Evolutionary conservation across 2,888 invertebrate genomes (phyloP).

Genomic region (Leptura quadrifasciata): DNA sequence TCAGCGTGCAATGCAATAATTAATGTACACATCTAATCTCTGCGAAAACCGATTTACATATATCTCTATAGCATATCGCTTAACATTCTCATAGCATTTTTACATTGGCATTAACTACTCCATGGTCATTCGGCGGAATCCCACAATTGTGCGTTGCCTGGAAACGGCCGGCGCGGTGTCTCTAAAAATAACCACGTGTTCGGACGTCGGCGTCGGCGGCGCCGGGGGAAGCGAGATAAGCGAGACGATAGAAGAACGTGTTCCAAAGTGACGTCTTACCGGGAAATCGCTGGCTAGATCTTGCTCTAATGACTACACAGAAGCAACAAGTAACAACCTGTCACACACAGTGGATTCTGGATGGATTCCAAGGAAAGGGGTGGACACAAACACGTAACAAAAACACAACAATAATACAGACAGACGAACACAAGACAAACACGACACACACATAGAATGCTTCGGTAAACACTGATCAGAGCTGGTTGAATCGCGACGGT

Average conservation of each 20-base stretch:
- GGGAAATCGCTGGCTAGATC: conserved; percentile 3
- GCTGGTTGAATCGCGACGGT: not conserved
- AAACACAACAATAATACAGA: conserved; percentile 35
- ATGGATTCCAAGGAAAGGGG: conserved; percentile 25
- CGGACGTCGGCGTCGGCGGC: not conserved
- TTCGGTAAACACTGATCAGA: conserved; percentile 23
- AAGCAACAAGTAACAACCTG: conserved; percentile 33
- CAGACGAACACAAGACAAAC: conserved; percentile 37
- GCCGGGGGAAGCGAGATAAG: conserved; percentile 9
- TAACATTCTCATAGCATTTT: not conserved
- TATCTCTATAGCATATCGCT: not conserved
- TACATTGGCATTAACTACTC: not conserved
- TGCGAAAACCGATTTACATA: not conserved
- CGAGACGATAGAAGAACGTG: not conserved
- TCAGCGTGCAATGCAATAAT: not conserved
- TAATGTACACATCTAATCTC: too few species aligned
- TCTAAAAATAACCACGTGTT: conserved; percentile 19
- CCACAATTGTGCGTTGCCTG: conserved; percentile 3
- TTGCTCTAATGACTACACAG: conserved; percentile 28
- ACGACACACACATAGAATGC: conserved; percentile 31
- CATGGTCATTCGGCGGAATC: conserved; percentile 2
- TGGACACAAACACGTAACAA: conserved; percentile 30
- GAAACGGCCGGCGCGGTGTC: not conserved
- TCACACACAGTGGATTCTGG: conserved; percentile 33
- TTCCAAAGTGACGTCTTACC: conserved; percentile 31